Conservation (phyloP, 2,113 vertebrate species). For the Onychorhynchus coronatus region DNA sequence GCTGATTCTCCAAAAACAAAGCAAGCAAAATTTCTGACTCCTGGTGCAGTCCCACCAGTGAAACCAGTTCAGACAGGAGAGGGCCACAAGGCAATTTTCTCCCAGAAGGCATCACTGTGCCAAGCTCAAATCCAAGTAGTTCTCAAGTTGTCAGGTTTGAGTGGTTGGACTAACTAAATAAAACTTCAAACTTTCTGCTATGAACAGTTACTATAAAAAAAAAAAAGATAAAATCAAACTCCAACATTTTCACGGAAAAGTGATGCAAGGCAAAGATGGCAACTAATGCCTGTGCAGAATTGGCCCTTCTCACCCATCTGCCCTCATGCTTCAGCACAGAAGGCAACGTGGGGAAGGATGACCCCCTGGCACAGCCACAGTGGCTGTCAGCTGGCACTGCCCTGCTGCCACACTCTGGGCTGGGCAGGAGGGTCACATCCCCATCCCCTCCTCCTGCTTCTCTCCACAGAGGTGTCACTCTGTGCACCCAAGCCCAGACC, state of each 20-base stretch:
- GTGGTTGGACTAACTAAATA: not conserved
- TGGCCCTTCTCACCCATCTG: not conserved
- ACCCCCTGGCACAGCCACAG: not conserved
- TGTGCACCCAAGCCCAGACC: not conserved
- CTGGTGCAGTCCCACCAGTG: not conserved
- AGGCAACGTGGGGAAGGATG: accelerated
- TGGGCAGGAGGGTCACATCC: not conserved
- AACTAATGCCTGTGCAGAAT: not conserved
- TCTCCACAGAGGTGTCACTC: not conserved
- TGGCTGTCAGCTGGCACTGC: not conserved
- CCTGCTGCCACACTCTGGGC: not conserved
- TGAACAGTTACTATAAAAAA: not conserved
- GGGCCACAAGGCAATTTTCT: not conserved
- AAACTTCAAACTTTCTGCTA: not conserved
- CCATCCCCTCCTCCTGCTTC: not conserved
- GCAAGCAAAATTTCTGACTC: not conserved
- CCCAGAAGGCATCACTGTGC: not conserved
- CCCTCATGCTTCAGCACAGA: not conserved
- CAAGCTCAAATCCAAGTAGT: not conserved
- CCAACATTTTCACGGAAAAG: not conserved
- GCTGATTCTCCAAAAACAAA: not conserved
- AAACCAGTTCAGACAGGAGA: not conserved
- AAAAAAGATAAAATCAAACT: not conserved
- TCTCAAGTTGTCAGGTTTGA: not conserved
- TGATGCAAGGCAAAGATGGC: accelerated